Evolutionary conservation across 2,113 vertebrate genomes (phyloP).

Genomic region (Pygathrix nemaeus): DNA sequence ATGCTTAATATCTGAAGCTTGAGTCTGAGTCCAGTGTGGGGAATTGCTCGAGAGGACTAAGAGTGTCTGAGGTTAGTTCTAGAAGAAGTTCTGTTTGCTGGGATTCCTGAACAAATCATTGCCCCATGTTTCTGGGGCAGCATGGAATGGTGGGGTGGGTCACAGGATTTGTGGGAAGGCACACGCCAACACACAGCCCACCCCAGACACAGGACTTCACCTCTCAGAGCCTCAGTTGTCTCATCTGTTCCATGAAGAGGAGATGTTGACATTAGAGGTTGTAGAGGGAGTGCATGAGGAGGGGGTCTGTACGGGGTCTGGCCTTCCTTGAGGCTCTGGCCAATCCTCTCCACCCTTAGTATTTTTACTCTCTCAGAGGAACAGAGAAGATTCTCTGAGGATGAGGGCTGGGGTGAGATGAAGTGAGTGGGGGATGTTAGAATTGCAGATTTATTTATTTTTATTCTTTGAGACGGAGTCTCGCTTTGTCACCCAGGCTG

Average conservation of each 20-base stretch:
- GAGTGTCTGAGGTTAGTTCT: background rate
- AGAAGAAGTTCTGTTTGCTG: background rate
- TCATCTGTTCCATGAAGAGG: background rate
- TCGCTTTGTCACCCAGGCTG: too few species aligned
- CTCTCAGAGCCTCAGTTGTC: background rate
- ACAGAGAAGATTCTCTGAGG: background rate
- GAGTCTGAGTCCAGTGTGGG: fast-evolving
- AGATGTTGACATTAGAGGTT: fast-evolving
- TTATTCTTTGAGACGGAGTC: too few species aligned
- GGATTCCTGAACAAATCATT: background rate
- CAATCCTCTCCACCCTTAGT: fast-evolving
- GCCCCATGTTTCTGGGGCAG: fast-evolving
- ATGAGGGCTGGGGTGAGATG: background rate
- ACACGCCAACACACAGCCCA: background rate
- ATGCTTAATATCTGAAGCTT: background rate
- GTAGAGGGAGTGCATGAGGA: background rate
- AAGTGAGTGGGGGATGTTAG: background rate
- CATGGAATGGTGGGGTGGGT: fast-evolving
- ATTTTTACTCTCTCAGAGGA: background rate
- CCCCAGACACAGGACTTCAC: too few species aligned
- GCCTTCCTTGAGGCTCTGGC: background rate
- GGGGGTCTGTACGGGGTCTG: fast-evolving
- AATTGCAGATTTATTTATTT: background rate
- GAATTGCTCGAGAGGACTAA: background rate
- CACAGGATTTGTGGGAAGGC: background rate